Evolutionary conservation across 2,113 vertebrate genomes (phyloP).

Genomic region (Elgaria multicarinata): DNA sequence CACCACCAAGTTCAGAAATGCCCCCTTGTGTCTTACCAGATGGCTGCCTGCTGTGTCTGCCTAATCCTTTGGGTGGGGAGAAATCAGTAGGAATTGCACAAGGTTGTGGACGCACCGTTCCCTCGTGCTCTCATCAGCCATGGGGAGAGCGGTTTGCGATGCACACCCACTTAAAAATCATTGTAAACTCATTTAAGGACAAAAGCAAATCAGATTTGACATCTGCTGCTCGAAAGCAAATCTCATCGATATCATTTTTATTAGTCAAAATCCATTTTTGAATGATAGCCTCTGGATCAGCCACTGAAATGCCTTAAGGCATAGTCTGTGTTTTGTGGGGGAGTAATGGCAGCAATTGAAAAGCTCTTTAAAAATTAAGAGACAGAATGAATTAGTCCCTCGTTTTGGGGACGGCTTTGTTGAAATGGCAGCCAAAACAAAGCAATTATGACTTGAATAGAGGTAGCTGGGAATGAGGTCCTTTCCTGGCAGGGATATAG

Average conservation of each 20-base stretch:
- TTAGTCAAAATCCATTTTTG: neutral
- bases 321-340: too few relatives aligned
- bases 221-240: neutral
- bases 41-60: neutral
- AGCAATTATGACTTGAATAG: neutral
- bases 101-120: neutral
- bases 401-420: slow-evolving; percentile 11
- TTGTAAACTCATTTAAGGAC: neutral
- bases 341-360: slow-evolving; percentile 38
- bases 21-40: neutral
- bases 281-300: neutral
- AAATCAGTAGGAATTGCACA: neutral
- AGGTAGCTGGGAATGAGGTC: too few relatives aligned
- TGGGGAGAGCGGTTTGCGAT: neutral
- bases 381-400: slow-evolving; percentile 17
- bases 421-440: neutral
- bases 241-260: neutral
- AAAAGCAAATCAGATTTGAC: neutral
- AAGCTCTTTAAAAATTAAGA: slow-evolving; percentile 60
- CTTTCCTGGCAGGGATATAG: too few relatives aligned
- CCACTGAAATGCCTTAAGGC: neutral
- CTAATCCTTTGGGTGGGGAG: neutral
- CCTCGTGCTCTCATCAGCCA: neutral
- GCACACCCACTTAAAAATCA: neutral
- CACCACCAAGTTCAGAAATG: neutral